phyloP scores from a whole-genome alignment of 2,888 invertebrate genomes.

The Pollenia amentaria region DNA sequence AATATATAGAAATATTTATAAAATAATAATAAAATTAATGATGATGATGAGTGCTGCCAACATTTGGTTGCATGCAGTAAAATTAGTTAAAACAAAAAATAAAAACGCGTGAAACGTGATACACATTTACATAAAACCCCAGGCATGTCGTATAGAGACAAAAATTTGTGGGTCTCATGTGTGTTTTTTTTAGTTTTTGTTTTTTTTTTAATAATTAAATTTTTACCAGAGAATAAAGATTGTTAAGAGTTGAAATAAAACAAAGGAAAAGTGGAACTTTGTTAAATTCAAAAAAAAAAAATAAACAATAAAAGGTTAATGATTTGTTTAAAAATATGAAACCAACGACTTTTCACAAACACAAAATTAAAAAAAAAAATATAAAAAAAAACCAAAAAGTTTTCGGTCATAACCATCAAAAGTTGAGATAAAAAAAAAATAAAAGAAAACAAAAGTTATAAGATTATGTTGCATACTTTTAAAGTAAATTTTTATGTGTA shows the following conservation, averaged over 20 bases:
- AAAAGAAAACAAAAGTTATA: background rate
- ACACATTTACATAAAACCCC: conserved; percentile 58
- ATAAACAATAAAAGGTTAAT: conserved; percentile 47
- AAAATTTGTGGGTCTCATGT: conserved; percentile 44
- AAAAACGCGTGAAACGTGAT: conserved; percentile 69
- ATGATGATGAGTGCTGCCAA: conserved; percentile 25
- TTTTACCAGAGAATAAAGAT: conserved; percentile 44
- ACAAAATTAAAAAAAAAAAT: background rate
- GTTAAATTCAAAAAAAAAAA: background rate
- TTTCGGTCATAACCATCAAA: background rate
- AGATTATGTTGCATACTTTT: background rate
- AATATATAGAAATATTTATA: conserved; percentile 57
- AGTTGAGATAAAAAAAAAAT: background rate
- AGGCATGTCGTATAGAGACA: conserved; percentile 28
- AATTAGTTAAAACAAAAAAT: conserved; percentile 46
- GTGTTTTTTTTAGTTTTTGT: no score
- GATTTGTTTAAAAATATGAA: conserved; percentile 41
- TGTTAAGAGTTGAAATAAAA: conserved; percentile 30
- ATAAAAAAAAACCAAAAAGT: background rate
- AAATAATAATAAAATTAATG: conserved; percentile 68
- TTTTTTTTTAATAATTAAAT: conserved; percentile 66
- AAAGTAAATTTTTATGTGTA: no score
- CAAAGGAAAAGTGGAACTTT: conserved; percentile 48
- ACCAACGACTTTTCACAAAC: conserved; percentile 38
- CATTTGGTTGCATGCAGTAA: conserved; percentile 36